These are phyloP conservation scores for Neuroterus valhalla DNA, from an alignment of 1,140 invertebrate genomes.

Conservation along the genomic window DNA sequence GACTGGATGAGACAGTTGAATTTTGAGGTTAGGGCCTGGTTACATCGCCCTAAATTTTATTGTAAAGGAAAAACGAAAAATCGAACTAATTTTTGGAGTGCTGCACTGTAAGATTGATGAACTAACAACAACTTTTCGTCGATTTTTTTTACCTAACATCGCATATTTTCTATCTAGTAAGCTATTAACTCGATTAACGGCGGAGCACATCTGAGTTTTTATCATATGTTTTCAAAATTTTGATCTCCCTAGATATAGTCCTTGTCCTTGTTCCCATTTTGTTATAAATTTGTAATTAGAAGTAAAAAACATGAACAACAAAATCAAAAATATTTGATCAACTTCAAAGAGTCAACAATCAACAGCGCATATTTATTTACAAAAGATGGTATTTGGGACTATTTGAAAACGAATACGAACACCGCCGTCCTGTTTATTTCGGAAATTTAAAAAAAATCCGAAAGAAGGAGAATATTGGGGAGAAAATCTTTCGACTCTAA, in stretches of 20 bases:
- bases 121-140: neutral
- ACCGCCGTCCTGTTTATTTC: too few species aligned
- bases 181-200: constrained; percentile 28
- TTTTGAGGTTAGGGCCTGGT: too few species aligned
- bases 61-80: too few species aligned
- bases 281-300: neutral
- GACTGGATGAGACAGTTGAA: too few species aligned
- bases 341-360: neutral
- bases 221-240: constrained; percentile 13
- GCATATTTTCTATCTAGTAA: neutral
- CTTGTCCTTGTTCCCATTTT: neutral
- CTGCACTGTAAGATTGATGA: neutral
- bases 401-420: too few species aligned
- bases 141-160: constrained; percentile 10
- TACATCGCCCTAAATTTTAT: too few species aligned
- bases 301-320: neutral
- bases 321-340: neutral
- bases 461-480: too few species aligned
- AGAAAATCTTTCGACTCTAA: too few species aligned
- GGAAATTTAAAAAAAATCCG: too few species aligned
- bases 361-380: too few species aligned
- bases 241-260: neutral
- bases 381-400: too few species aligned
- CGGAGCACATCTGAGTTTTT: neutral
- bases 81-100: too few species aligned